phyloP scores from a whole-genome alignment of 2,888 invertebrate genomes.

The Aspidiotus destructor region DNA sequence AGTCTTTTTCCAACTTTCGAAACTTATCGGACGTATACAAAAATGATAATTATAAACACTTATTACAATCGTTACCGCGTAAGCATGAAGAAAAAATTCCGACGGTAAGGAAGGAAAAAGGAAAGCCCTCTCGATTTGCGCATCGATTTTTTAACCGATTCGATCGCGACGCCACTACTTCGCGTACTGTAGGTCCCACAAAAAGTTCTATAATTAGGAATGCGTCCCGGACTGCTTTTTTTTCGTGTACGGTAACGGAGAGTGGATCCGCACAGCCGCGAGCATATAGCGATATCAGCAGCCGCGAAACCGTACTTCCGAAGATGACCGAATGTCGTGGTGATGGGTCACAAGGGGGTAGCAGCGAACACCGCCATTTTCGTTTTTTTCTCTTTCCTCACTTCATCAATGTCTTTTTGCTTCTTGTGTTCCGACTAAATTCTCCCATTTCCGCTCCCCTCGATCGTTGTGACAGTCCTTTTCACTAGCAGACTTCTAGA shows the following conservation, averaged over 20 bases:
- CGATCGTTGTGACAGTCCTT: neutral
- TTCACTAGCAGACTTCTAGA: neutral
- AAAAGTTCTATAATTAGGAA: constrained; percentile 30
- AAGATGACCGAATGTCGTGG: constrained; percentile 26
- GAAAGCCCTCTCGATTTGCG: neutral
- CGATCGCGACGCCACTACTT: constrained; percentile 28
- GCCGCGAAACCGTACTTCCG: constrained; percentile 18
- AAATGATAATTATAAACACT: neutral
- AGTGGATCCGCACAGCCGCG: constrained; percentile 7
- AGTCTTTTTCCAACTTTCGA: no score
- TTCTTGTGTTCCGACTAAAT: neutral
- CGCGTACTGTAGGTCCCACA: constrained; percentile 22
- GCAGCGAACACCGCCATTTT: constrained; percentile 18
- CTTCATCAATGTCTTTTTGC: neutral
- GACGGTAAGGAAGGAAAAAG: neutral
- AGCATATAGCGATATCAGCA: neutral
- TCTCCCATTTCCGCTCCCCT: neutral
- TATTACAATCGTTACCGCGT: neutral
- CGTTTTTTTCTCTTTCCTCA: neutral
- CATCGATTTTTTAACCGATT: constrained; percentile 13
- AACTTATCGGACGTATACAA: neutral
- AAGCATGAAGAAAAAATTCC: neutral
- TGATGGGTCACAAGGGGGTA: neutral
- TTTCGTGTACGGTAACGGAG: constrained; percentile 1
- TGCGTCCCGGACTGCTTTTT: constrained; percentile 24